phyloP scores from a whole-genome alignment of 2,888 invertebrate genomes.

The Bibio marci region DNA sequence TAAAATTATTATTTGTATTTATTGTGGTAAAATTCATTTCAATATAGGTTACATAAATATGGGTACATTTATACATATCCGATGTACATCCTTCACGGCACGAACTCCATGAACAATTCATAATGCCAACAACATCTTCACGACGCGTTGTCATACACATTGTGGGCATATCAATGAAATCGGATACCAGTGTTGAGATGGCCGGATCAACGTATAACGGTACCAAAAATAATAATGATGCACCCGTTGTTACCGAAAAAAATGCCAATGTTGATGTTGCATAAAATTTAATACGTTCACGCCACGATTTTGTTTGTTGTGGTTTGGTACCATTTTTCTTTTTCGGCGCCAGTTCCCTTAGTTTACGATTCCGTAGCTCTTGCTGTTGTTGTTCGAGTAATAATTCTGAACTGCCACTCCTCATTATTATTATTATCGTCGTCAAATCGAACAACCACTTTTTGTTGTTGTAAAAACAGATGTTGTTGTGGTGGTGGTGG shows the following conservation, averaged over 20 bases:
- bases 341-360: slow-evolving; percentile 39
- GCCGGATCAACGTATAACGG: slow-evolving; percentile 72
- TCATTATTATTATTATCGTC: no score
- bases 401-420: slow-evolving; percentile 61
- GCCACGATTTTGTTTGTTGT: slow-evolving; percentile 36
- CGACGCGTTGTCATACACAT: slow-evolving; percentile 69
- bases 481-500: no score
- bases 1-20: slow-evolving; percentile 19
- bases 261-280: slow-evolving; percentile 51
- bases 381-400: slow-evolving; percentile 59
- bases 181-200: slow-evolving; percentile 71
- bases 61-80: slow-evolving; percentile 50
- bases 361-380: slow-evolving; percentile 44
- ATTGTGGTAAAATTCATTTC: slow-evolving; percentile 21
- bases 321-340: slow-evolving; percentile 29
- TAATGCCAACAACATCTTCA: slow-evolving; percentile 66
- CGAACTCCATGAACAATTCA: slow-evolving; percentile 82
- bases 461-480: no score
- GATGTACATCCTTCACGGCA: slow-evolving; percentile 82
- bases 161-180: slow-evolving; percentile 71
- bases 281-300: slow-evolving; percentile 53
- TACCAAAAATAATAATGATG: slow-evolving; percentile 53
- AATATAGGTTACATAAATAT: slow-evolving; percentile 41
- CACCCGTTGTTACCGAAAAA: slow-evolving; percentile 52
- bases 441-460: slow-evolving; percentile 11